phyloP scores from a whole-genome alignment of 2,113 vertebrate species.

The Scolopax mira region DNA sequence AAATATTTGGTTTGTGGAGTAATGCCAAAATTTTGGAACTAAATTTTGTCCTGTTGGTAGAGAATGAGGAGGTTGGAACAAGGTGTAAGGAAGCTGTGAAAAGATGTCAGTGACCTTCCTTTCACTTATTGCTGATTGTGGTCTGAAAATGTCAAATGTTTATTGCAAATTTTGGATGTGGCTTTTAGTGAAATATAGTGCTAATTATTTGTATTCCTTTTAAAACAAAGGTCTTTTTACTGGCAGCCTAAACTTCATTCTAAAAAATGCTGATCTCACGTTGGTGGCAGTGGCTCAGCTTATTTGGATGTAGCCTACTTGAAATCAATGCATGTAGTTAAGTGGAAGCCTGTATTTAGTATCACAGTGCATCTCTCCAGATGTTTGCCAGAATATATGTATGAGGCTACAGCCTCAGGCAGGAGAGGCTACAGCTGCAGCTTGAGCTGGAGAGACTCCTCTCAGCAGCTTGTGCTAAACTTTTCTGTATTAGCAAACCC shows the following conservation, averaged over 20 bases:
- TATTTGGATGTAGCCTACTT: neutral
- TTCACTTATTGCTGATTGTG: neutral
- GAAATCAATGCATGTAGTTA: neutral
- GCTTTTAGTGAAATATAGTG: neutral
- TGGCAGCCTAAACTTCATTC: neutral
- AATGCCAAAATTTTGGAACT: neutral
- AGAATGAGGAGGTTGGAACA: neutral
- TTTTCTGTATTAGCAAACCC: neutral
- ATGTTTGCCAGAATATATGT: neutral
- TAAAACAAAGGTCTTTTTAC: neutral
- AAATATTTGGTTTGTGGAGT: neutral
- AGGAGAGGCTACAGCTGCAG: slow-evolving; percentile 5
- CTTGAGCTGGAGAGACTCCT: neutral
- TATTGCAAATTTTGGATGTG: neutral
- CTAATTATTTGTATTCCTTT: neutral
- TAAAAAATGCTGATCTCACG: neutral
- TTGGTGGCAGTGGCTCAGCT: neutral
- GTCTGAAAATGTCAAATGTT: neutral
- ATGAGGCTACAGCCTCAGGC: neutral
- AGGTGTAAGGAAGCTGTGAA: neutral
- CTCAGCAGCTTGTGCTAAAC: neutral
- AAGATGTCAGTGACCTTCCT: neutral
- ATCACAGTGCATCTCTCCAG: neutral
- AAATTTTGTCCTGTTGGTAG: neutral
- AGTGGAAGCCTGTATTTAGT: neutral